Percentiles rank a stretch among this genome's conserved stretches.
Evolutionary conservation across 2,113 vertebrate species (phyloP).

Genomic region (Channa argus): DNA sequence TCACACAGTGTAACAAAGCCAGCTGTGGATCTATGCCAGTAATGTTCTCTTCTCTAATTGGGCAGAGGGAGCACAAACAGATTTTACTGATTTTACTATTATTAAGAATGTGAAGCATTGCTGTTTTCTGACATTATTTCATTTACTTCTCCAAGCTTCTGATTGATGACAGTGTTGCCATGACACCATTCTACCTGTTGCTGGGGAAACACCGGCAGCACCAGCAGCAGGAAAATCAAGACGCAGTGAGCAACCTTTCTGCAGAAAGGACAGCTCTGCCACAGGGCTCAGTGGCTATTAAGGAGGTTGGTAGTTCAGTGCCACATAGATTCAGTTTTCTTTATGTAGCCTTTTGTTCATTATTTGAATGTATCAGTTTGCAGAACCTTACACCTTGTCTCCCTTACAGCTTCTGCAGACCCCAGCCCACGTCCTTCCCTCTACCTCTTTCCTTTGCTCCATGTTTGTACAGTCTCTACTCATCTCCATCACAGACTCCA

Average conservation of each 20-base stretch:
- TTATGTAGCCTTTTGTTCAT: neutral
- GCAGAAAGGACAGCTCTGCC: conserved; percentile 65
- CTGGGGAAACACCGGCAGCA: conserved; percentile 87
- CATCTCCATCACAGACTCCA: conserved; percentile 77
- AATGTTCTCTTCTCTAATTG: too few species aligned
- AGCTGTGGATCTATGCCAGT: too few species aligned
- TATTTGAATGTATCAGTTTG: too few species aligned
- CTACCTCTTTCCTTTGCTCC: conserved; percentile 91
- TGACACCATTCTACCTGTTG: conserved; percentile 92
- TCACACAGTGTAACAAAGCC: too few species aligned
- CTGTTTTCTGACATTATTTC: neutral
- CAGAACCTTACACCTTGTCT: neutral
- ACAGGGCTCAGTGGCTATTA: conserved; percentile 85
- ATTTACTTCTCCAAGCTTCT: conserved; percentile 79
- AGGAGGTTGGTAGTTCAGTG: conserved; percentile 81
- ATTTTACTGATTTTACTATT: too few species aligned
- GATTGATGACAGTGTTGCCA: conserved; percentile 88
- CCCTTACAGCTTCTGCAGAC: conserved; percentile 89
- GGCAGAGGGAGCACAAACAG: neutral
- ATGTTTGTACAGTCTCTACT: conserved; percentile 91
- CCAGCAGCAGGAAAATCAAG: conserved; percentile 66
- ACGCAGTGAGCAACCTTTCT: conserved; percentile 25
- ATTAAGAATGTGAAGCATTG: neutral
- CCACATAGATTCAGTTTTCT: neutral
- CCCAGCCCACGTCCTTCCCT: conserved; percentile 93